Evolutionary conservation across 2,113 vertebrate genomes (phyloP).

Genomic region (Hystrix cristata): DNA sequence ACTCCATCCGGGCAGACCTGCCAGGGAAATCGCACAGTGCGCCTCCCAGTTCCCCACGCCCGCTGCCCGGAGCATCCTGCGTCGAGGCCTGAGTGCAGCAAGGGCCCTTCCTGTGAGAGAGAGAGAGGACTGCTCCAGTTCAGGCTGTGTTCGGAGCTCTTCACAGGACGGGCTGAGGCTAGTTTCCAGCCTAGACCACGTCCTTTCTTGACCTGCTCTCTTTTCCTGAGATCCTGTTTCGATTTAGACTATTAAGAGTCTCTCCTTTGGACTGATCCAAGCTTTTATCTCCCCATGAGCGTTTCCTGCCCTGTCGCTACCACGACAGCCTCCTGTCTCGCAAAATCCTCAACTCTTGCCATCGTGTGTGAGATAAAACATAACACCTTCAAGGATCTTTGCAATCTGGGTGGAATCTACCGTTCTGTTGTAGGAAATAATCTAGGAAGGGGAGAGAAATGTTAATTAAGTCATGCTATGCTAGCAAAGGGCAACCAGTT

Average conservation of each 20-base stretch:
- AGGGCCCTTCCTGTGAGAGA: not conserved
- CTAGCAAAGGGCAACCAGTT: not conserved
- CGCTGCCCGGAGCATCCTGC: rapidly evolving
- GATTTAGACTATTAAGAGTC: not conserved
- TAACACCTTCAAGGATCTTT: not conserved
- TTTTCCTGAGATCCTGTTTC: not conserved
- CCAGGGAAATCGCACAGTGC: not conserved
- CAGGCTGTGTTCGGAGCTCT: not conserved
- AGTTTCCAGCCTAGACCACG: not conserved
- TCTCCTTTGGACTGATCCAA: not conserved
- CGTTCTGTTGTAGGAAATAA: not conserved
- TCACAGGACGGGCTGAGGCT: not conserved
- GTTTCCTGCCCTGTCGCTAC: not conserved
- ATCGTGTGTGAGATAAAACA: not conserved
- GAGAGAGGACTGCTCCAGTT: not conserved
- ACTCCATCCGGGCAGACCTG: not conserved
- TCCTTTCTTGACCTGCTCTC: not conserved
- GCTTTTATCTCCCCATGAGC: not conserved
- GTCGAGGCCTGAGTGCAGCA: not conserved
- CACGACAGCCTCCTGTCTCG: not conserved
- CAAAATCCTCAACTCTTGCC: not conserved
- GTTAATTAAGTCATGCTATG: not conserved
- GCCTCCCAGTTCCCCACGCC: not conserved
- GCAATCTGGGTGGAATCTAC: not conserved
- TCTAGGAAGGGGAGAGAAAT: not conserved